phyloP scores from a whole-genome alignment of 2,888 invertebrate genomes.

The Melinaea marsaeus region DNA sequence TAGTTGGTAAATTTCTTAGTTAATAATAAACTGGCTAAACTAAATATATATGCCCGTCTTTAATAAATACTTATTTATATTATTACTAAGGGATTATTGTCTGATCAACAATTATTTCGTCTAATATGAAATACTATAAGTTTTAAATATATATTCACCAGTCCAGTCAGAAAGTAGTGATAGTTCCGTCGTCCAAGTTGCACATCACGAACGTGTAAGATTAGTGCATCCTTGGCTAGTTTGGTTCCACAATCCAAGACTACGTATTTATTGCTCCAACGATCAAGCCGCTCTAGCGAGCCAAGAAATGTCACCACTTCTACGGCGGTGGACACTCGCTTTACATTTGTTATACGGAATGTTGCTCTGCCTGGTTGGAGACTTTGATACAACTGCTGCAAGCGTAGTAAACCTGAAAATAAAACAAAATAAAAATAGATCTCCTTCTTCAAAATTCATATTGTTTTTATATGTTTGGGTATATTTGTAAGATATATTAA shows the following conservation, averaged over 20 bases:
- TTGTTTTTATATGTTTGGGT: too few species aligned
- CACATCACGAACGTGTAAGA: slow-evolving; percentile 90
- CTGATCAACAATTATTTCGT: too few species aligned
- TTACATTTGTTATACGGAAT: slow-evolving; percentile 91
- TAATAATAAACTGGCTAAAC: too few species aligned
- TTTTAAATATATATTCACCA: slow-evolving; percentile 80
- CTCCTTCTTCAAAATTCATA: too few species aligned
- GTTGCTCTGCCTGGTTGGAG: slow-evolving; percentile 88
- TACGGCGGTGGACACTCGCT: slow-evolving; percentile 88
- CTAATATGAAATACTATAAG: background rate
- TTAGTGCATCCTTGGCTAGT: slow-evolving; percentile 91
- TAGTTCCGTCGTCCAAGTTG: slow-evolving; percentile 92
- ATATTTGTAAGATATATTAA: too few species aligned
- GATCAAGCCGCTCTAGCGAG: slow-evolving; percentile 86
- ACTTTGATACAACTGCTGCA: slow-evolving; percentile 94
- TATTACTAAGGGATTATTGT: too few species aligned
- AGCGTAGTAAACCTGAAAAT: slow-evolving; percentile 86
- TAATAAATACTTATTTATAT: too few species aligned
- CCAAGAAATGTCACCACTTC: slow-evolving; percentile 90
- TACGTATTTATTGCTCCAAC: slow-evolving; percentile 92
- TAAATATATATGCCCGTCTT: too few species aligned
- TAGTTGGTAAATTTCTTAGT: too few species aligned
- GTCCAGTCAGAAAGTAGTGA: slow-evolving; percentile 92
- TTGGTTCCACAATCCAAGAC: slow-evolving; percentile 92
- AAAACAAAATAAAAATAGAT: slow-evolving; percentile 16